These are phyloP conservation scores for Ophioninae sp. DNA, from an alignment of 2,888 invertebrate species.

Conservation along the genomic window DNA sequence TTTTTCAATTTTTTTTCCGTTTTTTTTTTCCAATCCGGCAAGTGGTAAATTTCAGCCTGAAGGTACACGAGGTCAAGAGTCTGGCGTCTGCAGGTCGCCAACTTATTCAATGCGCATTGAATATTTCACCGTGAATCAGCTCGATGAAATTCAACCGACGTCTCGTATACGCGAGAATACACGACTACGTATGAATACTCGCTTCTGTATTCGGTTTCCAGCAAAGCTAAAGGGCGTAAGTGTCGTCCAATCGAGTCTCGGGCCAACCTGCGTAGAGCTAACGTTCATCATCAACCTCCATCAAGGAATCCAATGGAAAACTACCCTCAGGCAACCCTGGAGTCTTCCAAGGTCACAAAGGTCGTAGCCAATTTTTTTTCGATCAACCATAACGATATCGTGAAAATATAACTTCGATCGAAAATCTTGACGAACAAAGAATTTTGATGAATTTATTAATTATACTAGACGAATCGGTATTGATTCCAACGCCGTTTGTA, in stretches of 20 bases:
- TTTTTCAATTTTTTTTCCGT: no score
- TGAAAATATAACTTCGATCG: neutral
- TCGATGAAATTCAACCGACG: slow-evolving; percentile 42
- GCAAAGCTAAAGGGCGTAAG: neutral
- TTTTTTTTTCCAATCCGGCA: slow-evolving; percentile 25
- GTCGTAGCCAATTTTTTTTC: no score
- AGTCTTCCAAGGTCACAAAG: slow-evolving; percentile 3
- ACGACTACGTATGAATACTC: slow-evolving; percentile 17
- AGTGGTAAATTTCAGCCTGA: neutral
- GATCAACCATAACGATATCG: neutral
- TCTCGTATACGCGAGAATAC: slow-evolving; percentile 9
- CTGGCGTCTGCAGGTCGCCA: slow-evolving; percentile 30
- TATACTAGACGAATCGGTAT: slow-evolving; percentile 8
- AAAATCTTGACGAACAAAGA: neutral
- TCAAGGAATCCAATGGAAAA: neutral
- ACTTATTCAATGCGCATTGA: slow-evolving; percentile 58
- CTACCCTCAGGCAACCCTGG: neutral
- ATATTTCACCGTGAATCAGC: slow-evolving; percentile 56
- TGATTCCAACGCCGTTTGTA: slow-evolving; percentile 17
- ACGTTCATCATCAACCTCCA: neutral
- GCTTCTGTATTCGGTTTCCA: neutral
- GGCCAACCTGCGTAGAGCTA: neutral
- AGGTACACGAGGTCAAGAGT: neutral
- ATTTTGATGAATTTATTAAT: slow-evolving; percentile 9
- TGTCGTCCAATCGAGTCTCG: neutral